phyloP scores from a whole-genome alignment of 2,113 vertebrate species.

The Crotalus viridis region DNA sequence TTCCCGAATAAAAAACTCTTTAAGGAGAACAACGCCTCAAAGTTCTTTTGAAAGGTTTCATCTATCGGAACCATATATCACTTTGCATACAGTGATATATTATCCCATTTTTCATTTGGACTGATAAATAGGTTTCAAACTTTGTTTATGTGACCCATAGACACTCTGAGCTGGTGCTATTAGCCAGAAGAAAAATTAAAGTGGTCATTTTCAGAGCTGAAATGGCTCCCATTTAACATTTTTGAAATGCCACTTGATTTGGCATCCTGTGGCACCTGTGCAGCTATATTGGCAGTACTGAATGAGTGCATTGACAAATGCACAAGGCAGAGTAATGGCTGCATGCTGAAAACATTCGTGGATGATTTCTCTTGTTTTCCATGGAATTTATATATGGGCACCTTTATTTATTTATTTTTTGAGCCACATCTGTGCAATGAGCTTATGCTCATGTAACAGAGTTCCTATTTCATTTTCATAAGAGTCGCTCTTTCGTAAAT shows the following conservation, averaged over 20 bases:
- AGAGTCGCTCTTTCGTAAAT: neutral
- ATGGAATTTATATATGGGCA: neutral
- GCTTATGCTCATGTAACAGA: neutral
- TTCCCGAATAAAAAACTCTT: no score
- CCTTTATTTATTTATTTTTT: neutral
- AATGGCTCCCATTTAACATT: neutral
- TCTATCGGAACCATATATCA: no score
- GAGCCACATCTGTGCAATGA: neutral
- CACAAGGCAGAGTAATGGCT: neutral
- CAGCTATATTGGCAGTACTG: neutral
- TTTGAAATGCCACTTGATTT: neutral
- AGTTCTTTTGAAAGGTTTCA: no score
- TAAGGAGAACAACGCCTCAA: no score
- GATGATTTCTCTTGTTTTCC: neutral
- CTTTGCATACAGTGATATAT: neutral
- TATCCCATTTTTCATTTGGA: constrained; percentile 7
- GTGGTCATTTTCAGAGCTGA: neutral
- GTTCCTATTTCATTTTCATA: neutral
- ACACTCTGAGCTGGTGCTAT: neutral
- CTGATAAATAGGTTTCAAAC: neutral
- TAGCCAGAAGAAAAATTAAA: constrained; percentile 8
- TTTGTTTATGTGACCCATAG: constrained; percentile 7
- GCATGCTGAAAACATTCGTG: neutral
- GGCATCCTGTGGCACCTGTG: neutral
- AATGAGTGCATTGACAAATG: neutral